Base-by-base conservation (phyloP, 1,140 invertebrate genomes). In the Papilio aristodemus region DNA sequence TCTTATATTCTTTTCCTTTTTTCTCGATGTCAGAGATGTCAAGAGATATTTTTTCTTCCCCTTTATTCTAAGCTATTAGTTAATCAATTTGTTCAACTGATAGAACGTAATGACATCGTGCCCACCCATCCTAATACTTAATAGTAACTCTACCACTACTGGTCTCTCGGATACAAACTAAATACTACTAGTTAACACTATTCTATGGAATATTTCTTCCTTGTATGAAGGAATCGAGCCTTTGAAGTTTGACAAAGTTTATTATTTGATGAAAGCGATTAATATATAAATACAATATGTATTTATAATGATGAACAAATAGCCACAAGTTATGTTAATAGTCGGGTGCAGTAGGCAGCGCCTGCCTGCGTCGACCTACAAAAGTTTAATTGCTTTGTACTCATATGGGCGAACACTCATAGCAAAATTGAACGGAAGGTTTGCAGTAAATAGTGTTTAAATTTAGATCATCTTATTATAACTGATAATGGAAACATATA, bases 311-410 rank as follows among this genome's bases (percentile, higher is more conserved):
- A 17, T 46, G 17, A 46, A 46, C 6, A 19, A 46, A 46, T 10
- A 54, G 10, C 46, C 9, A 22, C 46, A 11, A 54, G 46, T 43
- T 14, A 43, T 43, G n/a, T 54, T 9, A 4, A 11, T 22, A 54
- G 46, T 54, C 22, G 46, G 19, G 9, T 17, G 19, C 46, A 22
- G 19, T 19, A 8, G 43, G 0, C 17, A 19, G 17, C 43, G 43
- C 17, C 38, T 39, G 38, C 38, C 17, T 25, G 46, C 19, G 46
- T 19, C 11, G 46, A 54, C 46, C 46, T 19, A 54, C 46, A 17
- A 54, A 22, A 25, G 19, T 54, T 54, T 54, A 13, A 54, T 54
- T 54, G 46, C 46, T 54, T 25, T 25, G 46, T 50, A 25, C 19
- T 22, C 19, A 25, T 13, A 54, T 19, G 8, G 46, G 38, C 0